These are phyloP conservation scores for Syngnathus scovelli DNA, from an alignment of 2,113 vertebrate species.

Conservation along the genomic window DNA sequence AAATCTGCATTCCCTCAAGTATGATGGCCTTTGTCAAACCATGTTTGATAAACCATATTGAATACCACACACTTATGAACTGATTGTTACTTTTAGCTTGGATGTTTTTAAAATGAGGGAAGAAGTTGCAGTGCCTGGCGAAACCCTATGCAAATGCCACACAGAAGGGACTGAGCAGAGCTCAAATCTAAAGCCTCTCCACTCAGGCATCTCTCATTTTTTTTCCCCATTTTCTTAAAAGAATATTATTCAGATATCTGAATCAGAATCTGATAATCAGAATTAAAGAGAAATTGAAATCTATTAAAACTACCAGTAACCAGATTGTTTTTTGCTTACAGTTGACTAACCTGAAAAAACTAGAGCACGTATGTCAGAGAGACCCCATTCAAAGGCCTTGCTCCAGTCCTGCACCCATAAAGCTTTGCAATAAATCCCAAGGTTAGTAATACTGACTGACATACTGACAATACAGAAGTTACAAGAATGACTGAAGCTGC, in stretches of 20 bases:
- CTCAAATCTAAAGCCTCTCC: too few species aligned
- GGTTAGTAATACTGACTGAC: constrained; percentile 60
- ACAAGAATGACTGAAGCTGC: neutral
- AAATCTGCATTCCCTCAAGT: too few species aligned
- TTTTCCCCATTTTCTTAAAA: neutral
- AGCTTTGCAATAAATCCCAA: constrained; percentile 82
- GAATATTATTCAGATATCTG: neutral
- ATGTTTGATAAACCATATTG: too few species aligned
- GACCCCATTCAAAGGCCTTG: constrained; percentile 72
- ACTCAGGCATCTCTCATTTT: neutral
- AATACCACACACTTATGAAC: too few species aligned
- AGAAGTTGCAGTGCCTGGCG: neutral
- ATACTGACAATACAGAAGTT: neutral
- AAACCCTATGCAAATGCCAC: neutral
- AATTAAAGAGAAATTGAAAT: constrained; percentile 26
- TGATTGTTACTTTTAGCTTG: neutral
- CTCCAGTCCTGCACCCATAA: constrained; percentile 76
- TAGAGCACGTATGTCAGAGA: constrained; percentile 61
- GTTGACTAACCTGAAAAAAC: constrained; percentile 73
- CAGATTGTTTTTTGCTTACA: constrained; percentile 36
- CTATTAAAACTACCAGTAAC: neutral
- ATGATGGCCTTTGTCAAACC: too few species aligned
- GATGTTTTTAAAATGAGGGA: too few species aligned
- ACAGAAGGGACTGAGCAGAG: neutral
- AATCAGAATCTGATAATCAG: neutral